Evolutionary conservation across 2,888 invertebrate genomes (phyloP).

Genomic region (Mesorhabditis spiculigera): DNA sequence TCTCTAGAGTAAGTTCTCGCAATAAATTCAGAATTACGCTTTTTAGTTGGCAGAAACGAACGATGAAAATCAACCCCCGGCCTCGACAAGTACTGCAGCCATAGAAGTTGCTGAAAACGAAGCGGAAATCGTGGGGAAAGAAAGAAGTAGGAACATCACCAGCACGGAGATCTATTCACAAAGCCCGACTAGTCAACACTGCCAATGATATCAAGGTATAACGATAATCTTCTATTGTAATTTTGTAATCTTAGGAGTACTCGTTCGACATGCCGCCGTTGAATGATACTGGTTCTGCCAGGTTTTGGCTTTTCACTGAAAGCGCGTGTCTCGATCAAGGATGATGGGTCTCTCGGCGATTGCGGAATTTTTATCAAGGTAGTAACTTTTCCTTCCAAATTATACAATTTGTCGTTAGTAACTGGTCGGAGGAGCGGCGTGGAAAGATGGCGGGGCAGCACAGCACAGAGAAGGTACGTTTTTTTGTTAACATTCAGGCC

Average conservation of each 20-base stretch:
- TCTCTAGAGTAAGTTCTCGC: conserved; percentile 26
- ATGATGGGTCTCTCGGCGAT: conserved; percentile 66
- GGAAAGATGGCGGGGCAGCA: conserved; percentile 71
- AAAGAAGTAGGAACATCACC: conserved; percentile 13
- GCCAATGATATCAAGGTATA: not conserved
- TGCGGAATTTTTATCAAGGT: conserved; percentile 89
- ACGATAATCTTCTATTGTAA: conserved; percentile 14
- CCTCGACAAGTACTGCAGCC: not conserved
- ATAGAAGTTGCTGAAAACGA: conserved; percentile 8
- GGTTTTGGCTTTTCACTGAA: conserved; percentile 92
- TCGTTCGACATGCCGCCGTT: conserved; percentile 91
- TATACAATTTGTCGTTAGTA: conserved; percentile 22
- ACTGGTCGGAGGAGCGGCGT: conserved; percentile 89
- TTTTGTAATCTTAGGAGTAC: conserved; percentile 64
- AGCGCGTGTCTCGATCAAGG: conserved; percentile 64
- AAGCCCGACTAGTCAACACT: not conserved
- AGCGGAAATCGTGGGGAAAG: conserved; percentile 1
- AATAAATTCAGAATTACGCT: conserved; percentile 9
- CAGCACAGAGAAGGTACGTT: too few relatives aligned
- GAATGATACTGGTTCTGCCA: conserved; percentile 93
- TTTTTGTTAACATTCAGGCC: too few relatives aligned
- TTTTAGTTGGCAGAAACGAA: conserved; percentile 18
- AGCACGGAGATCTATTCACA: conserved; percentile 3
- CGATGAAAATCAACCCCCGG: conserved; percentile 21
- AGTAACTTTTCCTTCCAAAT: conserved; percentile 13